phyloP scores from a whole-genome alignment of 30 jellyfish, hydroid and myxozoan species.

The Aurelia sp. region DNA sequence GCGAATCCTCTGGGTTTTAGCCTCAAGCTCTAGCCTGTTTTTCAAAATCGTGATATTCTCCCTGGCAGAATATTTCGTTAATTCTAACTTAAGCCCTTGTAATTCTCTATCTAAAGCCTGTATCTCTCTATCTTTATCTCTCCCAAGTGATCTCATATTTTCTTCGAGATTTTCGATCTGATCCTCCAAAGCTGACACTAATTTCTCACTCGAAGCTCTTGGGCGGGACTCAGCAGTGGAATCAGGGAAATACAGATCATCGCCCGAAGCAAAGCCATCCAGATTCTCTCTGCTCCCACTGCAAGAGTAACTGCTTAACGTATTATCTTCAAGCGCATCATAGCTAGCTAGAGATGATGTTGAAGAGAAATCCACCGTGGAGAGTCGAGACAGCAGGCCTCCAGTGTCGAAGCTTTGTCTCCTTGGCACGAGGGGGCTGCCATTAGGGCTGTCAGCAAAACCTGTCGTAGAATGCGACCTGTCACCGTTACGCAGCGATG shows the following conservation, averaged over 20 bases:
- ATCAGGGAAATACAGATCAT: conserved; percentile 43
- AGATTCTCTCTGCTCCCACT: conserved; percentile 72
- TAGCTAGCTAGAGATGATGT: conserved; percentile 89
- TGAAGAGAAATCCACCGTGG: conserved; percentile 81
- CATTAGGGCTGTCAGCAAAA: background rate
- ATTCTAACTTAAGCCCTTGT: conserved; percentile 74
- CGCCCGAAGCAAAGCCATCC: conserved; percentile 63
- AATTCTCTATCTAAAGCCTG: conserved; percentile 81
- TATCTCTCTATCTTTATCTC: conserved; percentile 75
- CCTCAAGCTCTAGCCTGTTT: conserved; percentile 83
- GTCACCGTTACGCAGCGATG: too few relatives aligned
- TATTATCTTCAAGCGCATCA: conserved; percentile 59
- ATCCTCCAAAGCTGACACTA: conserved; percentile 61
- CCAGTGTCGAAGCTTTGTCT: conserved; percentile 22
- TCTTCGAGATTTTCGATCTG: conserved; percentile 78
- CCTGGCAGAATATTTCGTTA: conserved; percentile 86
- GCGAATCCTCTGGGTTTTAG: conserved; percentile 71
- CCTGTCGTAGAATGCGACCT: background rate
- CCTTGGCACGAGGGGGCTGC: conserved; percentile 11
- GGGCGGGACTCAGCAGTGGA: conserved; percentile 8
- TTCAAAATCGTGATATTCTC: conserved; percentile 85
- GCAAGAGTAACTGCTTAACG: conserved; percentile 50
- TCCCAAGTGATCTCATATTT: conserved; percentile 63
- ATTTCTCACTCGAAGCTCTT: conserved; percentile 32
- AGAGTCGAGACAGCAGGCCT: conserved; percentile 36